Conservation (phyloP, 2,888 invertebrate genomes). For the Galerucella pusilla region DNA sequence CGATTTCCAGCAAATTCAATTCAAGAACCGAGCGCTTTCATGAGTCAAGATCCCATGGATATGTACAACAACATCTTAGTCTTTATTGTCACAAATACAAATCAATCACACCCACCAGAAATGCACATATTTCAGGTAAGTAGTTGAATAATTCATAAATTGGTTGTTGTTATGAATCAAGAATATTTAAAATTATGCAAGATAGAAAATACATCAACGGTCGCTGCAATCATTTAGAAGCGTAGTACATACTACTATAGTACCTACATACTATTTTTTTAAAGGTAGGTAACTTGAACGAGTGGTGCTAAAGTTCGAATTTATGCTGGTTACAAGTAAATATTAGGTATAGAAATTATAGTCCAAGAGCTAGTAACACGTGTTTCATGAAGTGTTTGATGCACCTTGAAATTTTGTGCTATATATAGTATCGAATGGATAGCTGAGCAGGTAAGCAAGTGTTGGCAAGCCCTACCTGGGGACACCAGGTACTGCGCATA, state of each 20-base stretch:
- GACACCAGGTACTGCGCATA: too few species aligned
- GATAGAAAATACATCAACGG: neutral
- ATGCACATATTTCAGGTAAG: slow-evolving; percentile 95
- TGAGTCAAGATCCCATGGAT: slow-evolving; percentile 94
- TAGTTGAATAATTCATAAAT: slow-evolving; percentile 28
- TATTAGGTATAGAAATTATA: too few species aligned
- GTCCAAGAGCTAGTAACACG: too few species aligned
- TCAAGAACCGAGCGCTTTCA: slow-evolving; percentile 97
- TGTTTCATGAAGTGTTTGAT: too few species aligned
- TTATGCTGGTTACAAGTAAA: too few species aligned
- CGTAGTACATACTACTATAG: neutral
- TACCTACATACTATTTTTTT: neutral
- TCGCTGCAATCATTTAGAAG: neutral
- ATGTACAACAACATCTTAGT: slow-evolving; percentile 98
- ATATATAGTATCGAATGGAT: too few species aligned
- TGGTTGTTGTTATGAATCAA: neutral
- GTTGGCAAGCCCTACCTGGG: too few species aligned
- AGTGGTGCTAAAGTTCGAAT: neutral
- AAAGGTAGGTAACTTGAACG: neutral
- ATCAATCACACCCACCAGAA: slow-evolving; percentile 79
- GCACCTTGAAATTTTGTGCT: too few species aligned
- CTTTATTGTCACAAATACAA: slow-evolving; percentile 84
- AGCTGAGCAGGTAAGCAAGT: too few species aligned
- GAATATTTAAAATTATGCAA: slow-evolving; percentile 6
- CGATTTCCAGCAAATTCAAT: slow-evolving; percentile 93